Evolutionary conservation across 2,888 invertebrate species (phyloP).

Genomic region (Epiblema foenella): DNA sequence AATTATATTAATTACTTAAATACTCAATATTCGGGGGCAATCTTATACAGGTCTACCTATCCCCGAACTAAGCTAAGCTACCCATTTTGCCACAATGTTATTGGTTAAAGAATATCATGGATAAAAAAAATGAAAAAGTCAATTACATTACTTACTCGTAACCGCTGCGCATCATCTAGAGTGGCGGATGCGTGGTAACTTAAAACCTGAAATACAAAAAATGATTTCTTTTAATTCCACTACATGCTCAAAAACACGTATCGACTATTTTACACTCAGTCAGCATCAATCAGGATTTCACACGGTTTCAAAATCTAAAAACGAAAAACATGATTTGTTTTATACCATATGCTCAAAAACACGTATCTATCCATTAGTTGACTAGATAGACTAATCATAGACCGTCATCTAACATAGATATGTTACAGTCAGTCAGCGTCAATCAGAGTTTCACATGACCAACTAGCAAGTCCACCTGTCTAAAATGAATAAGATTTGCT

Average conservation of each 20-base stretch:
- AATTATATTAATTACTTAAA: not conserved
- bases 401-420: too few relatives aligned
- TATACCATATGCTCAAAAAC: too few relatives aligned
- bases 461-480: too few relatives aligned
- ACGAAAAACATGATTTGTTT: too few relatives aligned
- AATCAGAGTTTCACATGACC: not conserved
- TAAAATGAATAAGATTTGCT: too few relatives aligned
- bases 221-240: not conserved
- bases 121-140: slow-evolving; percentile 4
- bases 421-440: not conserved
- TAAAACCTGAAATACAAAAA: slow-evolving; percentile 82
- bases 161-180: slow-evolving; percentile 93
- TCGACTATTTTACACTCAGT: not conserved
- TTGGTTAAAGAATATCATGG: not conserved
- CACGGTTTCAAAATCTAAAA: too few relatives aligned
- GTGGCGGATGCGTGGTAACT: slow-evolving; percentile 98
- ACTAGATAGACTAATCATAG: too few relatives aligned
- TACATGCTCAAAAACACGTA: too few relatives aligned
- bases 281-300: not conserved
- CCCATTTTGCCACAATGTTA: not conserved
- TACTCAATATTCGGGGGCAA: not conserved
- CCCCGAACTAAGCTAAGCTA: not conserved
- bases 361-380: too few relatives aligned
- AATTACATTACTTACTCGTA: slow-evolving; percentile 87
- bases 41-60: not conserved